Base-by-base conservation (phyloP, 1,140 invertebrate genomes). In the Drosophila lowei region DNA sequence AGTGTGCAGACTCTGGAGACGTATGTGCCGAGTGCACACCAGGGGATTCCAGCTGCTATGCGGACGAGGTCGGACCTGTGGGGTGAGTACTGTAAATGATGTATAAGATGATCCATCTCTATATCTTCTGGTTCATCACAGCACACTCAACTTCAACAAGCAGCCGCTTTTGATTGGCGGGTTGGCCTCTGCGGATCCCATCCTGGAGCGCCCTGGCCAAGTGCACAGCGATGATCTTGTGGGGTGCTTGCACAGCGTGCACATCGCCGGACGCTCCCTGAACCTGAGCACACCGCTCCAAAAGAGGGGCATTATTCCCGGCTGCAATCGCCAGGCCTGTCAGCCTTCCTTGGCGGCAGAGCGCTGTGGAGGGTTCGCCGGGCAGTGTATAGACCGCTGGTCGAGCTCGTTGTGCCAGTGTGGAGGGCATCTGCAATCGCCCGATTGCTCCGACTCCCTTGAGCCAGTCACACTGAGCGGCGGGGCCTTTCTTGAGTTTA, bases 111-210 rank as follows among this genome's bases (percentile, higher is more conserved):
- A 25, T 21, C 1, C 16, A 54, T 25, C 11, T n/a, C 2, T 13
- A 34, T 48, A 23, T 46, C 5, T 18, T 28, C n/a, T 61, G n/a
- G 52, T 18, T 42, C n/a, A 3, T 42, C 72, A 1, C 68, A 97
- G 97, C 57, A 97, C 97, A 0, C 91, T 98, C n/a, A 98, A 97
- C 84, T 98, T 98, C 91, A 97, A 97, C 92, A 96, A 96, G 70
- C 96, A 98, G 85, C 95, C 95, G 0, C 91, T 99, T 48, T 93
- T 96, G 23, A 93, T 99, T 64, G 98, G 97, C 28, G 98, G 98
- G 16, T 90, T 99, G 9, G 92, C 94, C 41, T 95, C 95, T 50
- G 95, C 97, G 0, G 96, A 97, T 91, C 95, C 96, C 1, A 94
- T 98, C 0, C 90, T 98, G 7, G 96, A 97, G 91, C 93, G 96